Base-by-base conservation (phyloP, 2,797 vertebrate genomes). In the Coregonus sp. region DNA sequence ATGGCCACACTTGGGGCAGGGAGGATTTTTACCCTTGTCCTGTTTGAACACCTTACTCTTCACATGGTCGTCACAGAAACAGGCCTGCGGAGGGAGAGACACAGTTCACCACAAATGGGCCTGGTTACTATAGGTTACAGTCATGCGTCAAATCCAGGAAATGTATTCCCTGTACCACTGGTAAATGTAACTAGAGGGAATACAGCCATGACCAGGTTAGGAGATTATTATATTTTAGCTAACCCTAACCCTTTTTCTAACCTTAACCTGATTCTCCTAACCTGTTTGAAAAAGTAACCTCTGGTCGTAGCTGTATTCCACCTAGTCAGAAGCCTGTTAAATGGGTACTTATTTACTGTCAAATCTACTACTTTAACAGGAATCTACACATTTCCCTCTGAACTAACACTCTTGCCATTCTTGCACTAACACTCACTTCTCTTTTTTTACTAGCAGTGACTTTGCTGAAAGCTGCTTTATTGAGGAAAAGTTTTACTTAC, bases 41-140 rank as follows among this genome's bases (percentile, higher is more conserved):
- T 98, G 96, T 84, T 98, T 99, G 88, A 98, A 99, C 37, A 99
- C 97, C 76, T 99, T 99, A 89, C 98, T 99, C 77, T 97, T 95
- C 80, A 96, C 95, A 0, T 99, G 98, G 78, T 99, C 98, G 0
- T 97, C 97, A 88, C 98, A 99, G 86, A 96, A 99, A 84, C 97
- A 99, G 75, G 97, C 96, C 98, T 99, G 84, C 15, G 66, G 84
- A 35, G 31, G 29, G 31, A 35, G 31, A 66, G 63, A 68, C 14
- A 35, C n/a, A n/a, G 18, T 61, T 61, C n/a, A n/a, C 3, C 40
- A 9, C 40, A 47, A 11, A 47, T 47, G 40, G 40, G 40, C 9
- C 9, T 2, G 11, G 40, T 7, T 1, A 25, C 15, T 63, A 63
- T 63, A 9, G 20, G 20, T 20, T 25, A 63, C 59, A 9, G 59